Evolutionary conservation across 2,113 vertebrate species (phyloP).

Genomic region (Mungos mungo): DNA sequence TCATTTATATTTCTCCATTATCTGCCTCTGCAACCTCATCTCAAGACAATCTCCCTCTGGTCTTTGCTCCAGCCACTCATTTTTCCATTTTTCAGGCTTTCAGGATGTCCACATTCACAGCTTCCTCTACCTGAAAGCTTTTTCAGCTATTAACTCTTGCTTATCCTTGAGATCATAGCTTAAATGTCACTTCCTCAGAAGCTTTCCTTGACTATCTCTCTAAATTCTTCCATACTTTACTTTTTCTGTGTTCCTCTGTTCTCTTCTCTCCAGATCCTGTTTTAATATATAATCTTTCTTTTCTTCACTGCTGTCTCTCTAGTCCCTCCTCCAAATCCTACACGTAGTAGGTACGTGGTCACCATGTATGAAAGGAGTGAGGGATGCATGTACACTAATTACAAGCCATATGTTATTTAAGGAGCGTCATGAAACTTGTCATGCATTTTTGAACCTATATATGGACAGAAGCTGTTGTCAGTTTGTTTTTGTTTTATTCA

Average conservation of each 20-base stretch:
- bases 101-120: background rate
- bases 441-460: background rate
- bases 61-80: background rate
- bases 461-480: background rate
- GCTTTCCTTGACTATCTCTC: background rate
- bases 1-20: background rate
- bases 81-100: background rate
- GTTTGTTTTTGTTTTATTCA: conserved; percentile 33
- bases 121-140: background rate
- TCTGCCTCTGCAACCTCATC: background rate
- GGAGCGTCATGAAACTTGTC: background rate
- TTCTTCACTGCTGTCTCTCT: background rate
- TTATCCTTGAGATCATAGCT: background rate
- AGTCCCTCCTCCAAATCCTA: background rate
- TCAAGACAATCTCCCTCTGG: background rate
- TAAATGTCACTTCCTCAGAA: background rate
- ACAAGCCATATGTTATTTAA: background rate
- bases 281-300: background rate
- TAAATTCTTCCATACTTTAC: background rate
- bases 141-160: background rate
- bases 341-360: background rate
- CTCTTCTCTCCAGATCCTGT: background rate
- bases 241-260: background rate
- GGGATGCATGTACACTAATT: background rate
- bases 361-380: background rate